Conservation (phyloP, 2,113 vertebrate genomes). For the Eptesicus fuscus region DNA sequence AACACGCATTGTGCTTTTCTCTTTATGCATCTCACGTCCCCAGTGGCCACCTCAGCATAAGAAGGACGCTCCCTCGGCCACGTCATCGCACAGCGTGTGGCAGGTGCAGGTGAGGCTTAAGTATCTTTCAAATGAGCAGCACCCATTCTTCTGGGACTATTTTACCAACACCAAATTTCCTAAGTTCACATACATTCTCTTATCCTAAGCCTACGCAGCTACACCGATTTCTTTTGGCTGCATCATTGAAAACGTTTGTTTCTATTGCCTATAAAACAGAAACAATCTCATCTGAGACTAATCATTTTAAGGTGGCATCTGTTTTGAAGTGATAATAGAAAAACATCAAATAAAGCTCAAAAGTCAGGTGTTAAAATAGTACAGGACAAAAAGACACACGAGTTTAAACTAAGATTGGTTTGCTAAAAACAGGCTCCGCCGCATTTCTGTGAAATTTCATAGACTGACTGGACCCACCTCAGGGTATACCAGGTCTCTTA, state of each 20-base stretch:
- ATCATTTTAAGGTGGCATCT: slow-evolving; percentile 27
- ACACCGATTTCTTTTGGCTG: not conserved
- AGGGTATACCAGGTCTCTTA: not conserved
- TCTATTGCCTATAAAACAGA: not conserved
- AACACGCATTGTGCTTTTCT: not conserved
- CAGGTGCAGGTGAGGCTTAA: not conserved
- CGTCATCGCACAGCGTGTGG: not conserved
- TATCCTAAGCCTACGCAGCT: not conserved
- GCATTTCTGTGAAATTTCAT: not conserved
- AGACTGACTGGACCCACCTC: not conserved
- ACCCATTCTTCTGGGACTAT: not conserved
- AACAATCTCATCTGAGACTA: not conserved
- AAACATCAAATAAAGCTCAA: slow-evolving; percentile 5
- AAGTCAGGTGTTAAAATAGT: not conserved
- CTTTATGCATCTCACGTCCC: not conserved
- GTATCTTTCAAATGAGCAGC: not conserved
- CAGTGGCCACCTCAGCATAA: not conserved
- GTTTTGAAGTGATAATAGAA: not conserved
- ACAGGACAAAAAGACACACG: not conserved
- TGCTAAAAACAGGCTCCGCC: not conserved
- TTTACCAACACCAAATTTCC: not conserved
- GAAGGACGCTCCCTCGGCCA: not conserved
- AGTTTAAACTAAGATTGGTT: not conserved
- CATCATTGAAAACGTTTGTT: not conserved
- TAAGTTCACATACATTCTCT: not conserved